Percentiles rank a stretch among this genome's conserved stretches.
phyloP scores from a whole-genome alignment of 1,140 invertebrate genomes.

The Leptinotarsa lineolata region DNA sequence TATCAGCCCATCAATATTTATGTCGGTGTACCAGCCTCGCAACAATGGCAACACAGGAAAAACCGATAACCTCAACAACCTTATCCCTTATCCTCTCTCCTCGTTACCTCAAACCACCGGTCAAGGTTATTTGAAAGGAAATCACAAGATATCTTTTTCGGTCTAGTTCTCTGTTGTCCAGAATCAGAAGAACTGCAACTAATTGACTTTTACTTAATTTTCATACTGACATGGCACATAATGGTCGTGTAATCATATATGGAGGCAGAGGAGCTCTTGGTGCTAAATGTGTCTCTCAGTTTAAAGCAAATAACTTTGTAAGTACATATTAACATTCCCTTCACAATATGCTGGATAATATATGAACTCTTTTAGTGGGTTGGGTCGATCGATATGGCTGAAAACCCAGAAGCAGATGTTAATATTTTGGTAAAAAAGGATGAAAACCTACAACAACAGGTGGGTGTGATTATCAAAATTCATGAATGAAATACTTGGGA shows the following conservation, averaged over 20 bases:
- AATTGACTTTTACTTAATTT: too few species aligned
- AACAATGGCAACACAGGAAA: too few species aligned
- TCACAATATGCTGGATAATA: conserved; percentile 12
- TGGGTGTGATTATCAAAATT: conserved; percentile 44
- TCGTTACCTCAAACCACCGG: too few species aligned
- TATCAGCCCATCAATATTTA: too few species aligned
- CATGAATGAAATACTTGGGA: too few species aligned
- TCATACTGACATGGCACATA: conserved; percentile 11
- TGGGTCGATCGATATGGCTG: conserved; percentile 85
- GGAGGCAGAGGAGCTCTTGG: conserved; percentile 95
- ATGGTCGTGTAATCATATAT: conserved; percentile 82
- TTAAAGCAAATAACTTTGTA: conserved; percentile 89
- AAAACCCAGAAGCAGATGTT: conserved; percentile 88
- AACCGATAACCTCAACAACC: too few species aligned
- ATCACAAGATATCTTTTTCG: too few species aligned
- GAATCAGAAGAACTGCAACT: too few species aligned
- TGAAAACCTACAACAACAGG: conserved; percentile 79
- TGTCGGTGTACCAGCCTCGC: too few species aligned
- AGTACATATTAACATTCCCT: conserved; percentile 49
- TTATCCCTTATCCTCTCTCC: too few species aligned
- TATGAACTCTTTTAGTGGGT: conserved; percentile 77
- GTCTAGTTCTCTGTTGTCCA: too few species aligned
- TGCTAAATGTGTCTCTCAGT: conserved; percentile 79
- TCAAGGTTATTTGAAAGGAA: too few species aligned
- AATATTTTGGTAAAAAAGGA: conserved; percentile 85